These are phyloP conservation scores for Platalea minor DNA, from an alignment of 2,797 vertebrate species.

Conservation along the genomic window DNA sequence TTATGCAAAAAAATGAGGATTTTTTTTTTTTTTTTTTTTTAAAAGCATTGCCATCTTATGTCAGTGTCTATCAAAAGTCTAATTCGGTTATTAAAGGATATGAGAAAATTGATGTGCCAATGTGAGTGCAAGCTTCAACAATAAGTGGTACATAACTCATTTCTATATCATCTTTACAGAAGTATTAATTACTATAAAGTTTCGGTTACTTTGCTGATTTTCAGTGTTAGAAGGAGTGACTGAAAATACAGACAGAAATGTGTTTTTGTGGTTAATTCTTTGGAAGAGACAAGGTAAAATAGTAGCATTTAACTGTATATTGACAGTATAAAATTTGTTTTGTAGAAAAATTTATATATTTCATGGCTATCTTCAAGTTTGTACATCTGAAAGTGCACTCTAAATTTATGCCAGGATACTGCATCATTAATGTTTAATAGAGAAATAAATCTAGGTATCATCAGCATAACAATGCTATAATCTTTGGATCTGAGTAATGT, in stretches of 20 bases:
- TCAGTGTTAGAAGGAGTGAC: background rate
- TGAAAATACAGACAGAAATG: background rate
- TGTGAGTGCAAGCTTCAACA: background rate
- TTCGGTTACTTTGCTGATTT: background rate
- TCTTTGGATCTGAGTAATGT: slow-evolving; percentile 39
- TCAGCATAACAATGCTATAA: slow-evolving; percentile 49
- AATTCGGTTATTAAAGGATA: background rate
- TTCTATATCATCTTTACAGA: background rate
- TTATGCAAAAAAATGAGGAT: background rate
- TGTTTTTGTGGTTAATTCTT: background rate
- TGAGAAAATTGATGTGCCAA: background rate
- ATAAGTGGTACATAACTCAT: background rate
- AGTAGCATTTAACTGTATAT: background rate
- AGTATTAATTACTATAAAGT: background rate
- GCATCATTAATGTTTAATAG: slow-evolving; percentile 41
- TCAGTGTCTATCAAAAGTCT: background rate
- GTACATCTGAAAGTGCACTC: background rate
- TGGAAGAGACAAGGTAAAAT: background rate
- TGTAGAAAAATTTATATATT: background rate
- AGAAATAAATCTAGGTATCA: slow-evolving; percentile 52
- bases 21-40: background rate
- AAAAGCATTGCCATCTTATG: background rate
- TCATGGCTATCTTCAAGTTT: background rate
- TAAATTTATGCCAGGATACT: background rate
- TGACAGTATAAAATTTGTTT: background rate